Percentiles rank a stretch among this genome's conserved stretches.
Conservation (phyloP, 2,797 vertebrate genomes). For the Notolabrus celidotus region DNA sequence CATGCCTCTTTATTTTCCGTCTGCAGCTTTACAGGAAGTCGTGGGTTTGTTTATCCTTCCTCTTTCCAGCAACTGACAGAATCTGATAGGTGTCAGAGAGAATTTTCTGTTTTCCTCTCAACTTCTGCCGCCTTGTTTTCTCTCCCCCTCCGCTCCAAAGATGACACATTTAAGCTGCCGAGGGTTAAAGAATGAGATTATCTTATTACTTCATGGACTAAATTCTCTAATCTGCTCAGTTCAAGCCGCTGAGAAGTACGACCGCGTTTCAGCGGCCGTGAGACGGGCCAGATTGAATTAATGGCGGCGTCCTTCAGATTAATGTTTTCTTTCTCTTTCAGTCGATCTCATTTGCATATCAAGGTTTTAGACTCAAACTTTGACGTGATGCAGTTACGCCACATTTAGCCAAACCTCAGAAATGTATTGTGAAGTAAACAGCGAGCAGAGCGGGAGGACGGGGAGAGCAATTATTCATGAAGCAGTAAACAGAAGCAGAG, state of each 20-base stretch:
- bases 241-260: slow-evolving; percentile 50
- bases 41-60: slow-evolving; percentile 73
- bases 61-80: slow-evolving; percentile 48
- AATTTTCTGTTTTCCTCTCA: slow-evolving; percentile 71
- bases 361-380: slow-evolving; percentile 52
- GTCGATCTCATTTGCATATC: slow-evolving; percentile 43
- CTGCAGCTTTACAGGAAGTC: slow-evolving; percentile 50
- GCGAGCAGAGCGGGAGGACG: slow-evolving; percentile 13
- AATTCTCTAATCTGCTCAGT: slow-evolving; percentile 71
- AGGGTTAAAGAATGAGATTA: slow-evolving; percentile 66
- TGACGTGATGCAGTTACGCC: slow-evolving; percentile 41
- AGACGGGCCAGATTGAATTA: slow-evolving; percentile 62
- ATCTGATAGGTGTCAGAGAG: slow-evolving; percentile 76
- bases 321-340: slow-evolving; percentile 5
- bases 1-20: slow-evolving; percentile 36
- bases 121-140: slow-evolving; percentile 47
- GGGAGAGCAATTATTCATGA: slow-evolving; percentile 59
- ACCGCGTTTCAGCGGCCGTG: slow-evolving; percentile 41
- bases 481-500: slow-evolving; percentile 68
- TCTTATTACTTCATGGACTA: slow-evolving; percentile 55
- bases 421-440: slow-evolving; percentile 22
- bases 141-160: not conserved
- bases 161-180: slow-evolving; percentile 61
- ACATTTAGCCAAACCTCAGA: slow-evolving; percentile 47
- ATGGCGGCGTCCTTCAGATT: slow-evolving; percentile 51